A percentile compares a stretch with the other conserved stretches of the same genome.
These are phyloP conservation scores for Phymorhynchus buccinoides DNA, from an alignment of 1,140 invertebrate genomes.

Conservation along the genomic window DNA sequence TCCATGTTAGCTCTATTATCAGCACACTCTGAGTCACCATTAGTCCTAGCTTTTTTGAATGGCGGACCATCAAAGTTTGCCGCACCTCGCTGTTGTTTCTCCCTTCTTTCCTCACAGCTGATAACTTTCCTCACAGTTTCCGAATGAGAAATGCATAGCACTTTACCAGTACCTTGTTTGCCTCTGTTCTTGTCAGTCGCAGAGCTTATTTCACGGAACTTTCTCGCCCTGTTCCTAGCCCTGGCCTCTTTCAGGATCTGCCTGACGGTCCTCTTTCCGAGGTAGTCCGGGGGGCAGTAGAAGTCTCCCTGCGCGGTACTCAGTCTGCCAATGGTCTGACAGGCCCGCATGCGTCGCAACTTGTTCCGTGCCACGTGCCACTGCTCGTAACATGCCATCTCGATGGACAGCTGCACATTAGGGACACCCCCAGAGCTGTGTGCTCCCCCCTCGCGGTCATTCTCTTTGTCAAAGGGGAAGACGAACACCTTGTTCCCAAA, in stretches of 20 bases:
- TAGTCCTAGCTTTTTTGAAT: not conserved
- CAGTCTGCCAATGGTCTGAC: not conserved
- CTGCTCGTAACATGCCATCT: not conserved
- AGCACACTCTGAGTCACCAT: no score
- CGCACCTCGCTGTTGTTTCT: not conserved
- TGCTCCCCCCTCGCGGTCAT: not conserved
- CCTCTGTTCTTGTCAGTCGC: no score
- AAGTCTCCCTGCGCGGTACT: not conserved
- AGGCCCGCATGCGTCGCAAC: not conserved
- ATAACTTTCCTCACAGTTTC: no score
- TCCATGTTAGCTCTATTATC: no score
- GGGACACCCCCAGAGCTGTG: no score
- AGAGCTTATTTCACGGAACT: no score
- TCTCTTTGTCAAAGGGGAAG: not conserved
- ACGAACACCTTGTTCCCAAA: constrained; percentile 2
- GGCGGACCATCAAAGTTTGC: not conserved
- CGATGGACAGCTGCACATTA: not conserved
- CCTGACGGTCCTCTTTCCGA: not conserved
- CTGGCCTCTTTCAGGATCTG: not conserved
- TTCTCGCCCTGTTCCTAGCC: not conserved
- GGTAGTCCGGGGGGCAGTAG: not conserved
- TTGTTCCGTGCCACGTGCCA: not conserved
- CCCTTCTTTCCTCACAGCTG: not conserved
- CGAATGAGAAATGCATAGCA: no score
- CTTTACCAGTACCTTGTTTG: no score